Evolutionary conservation across 2,888 invertebrate species (phyloP).

Genomic region (Phengaris arion): DNA sequence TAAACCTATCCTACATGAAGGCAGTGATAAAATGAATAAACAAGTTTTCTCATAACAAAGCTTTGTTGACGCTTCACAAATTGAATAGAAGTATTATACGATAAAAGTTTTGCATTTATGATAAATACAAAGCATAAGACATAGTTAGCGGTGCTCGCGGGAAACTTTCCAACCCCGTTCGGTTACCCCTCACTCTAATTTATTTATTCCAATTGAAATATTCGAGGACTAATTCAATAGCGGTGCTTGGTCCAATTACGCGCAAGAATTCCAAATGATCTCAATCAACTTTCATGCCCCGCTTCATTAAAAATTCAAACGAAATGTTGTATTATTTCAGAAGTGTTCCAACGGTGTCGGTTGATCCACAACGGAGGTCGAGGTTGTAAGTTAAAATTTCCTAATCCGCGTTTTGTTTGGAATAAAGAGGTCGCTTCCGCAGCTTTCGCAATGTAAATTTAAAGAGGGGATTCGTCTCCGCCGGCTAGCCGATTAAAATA

Average conservation of each 20-base stretch:
- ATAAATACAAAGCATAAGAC: constrained; percentile 35
- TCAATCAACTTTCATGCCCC: constrained; percentile 70
- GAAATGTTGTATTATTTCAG: constrained; percentile 70
- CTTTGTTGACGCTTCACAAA: constrained; percentile 58
- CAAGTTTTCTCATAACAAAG: constrained; percentile 49
- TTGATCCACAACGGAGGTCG: constrained; percentile 66
- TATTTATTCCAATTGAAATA: constrained; percentile 66
- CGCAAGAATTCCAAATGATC: constrained; percentile 71
- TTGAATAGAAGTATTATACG: constrained; percentile 45
- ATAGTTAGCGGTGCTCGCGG: constrained; percentile 39
- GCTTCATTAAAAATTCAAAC: constrained; percentile 74
- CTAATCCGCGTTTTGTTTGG: constrained; percentile 61
- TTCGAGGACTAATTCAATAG: constrained; percentile 70
- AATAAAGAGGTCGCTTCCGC: constrained; percentile 65
- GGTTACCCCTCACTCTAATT: constrained; percentile 55
- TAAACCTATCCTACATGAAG: neutral
- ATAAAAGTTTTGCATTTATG: constrained; percentile 29
- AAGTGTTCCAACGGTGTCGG: constrained; percentile 70
- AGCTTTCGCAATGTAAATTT: constrained; percentile 71
- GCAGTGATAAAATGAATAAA: neutral
- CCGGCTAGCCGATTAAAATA: constrained; percentile 67
- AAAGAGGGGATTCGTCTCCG: constrained; percentile 53
- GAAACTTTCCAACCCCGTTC: constrained; percentile 44
- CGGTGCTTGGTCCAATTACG: constrained; percentile 58
- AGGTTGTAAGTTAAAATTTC: constrained; percentile 67